phyloP scores from a whole-genome alignment of 2,113 vertebrate genomes.

The Chaetorhynchus papuensis region DNA sequence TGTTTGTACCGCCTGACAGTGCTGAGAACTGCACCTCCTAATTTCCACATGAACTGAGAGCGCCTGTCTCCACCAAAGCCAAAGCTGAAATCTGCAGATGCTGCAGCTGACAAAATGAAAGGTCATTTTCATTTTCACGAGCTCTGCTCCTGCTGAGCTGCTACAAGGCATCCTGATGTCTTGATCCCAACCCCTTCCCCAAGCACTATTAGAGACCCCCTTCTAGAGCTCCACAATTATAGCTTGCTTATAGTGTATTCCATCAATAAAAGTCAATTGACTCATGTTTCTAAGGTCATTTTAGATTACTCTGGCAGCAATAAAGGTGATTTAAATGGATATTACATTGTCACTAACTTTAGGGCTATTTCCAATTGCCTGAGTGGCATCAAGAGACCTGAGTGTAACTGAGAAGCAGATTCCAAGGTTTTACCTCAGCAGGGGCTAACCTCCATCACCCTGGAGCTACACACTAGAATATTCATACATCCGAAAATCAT shows the following conservation, averaged over 20 bases:
- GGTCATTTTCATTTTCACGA: not conserved
- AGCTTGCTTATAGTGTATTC: not conserved
- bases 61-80: not conserved
- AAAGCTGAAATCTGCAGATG: not conserved
- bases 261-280: not conserved
- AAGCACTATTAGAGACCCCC: not conserved
- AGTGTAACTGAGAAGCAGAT: not conserved
- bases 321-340: not conserved
- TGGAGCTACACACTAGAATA: not conserved
- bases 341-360: not conserved
- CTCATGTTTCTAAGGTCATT: not conserved
- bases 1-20: not conserved
- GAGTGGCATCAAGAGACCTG: not conserved
- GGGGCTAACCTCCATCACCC: not conserved
- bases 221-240: not conserved
- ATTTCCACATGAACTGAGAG: not conserved
- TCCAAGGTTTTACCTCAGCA: not conserved
- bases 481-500: not conserved
- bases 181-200: not conserved
- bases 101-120: not conserved
- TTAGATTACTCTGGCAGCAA: not conserved
- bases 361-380: not conserved
- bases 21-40: not conserved
- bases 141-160: not conserved
- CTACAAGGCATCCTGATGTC: not conserved